phyloP scores from a whole-genome alignment of 2,888 invertebrate species.

The Zootermopsis nevadensis region DNA sequence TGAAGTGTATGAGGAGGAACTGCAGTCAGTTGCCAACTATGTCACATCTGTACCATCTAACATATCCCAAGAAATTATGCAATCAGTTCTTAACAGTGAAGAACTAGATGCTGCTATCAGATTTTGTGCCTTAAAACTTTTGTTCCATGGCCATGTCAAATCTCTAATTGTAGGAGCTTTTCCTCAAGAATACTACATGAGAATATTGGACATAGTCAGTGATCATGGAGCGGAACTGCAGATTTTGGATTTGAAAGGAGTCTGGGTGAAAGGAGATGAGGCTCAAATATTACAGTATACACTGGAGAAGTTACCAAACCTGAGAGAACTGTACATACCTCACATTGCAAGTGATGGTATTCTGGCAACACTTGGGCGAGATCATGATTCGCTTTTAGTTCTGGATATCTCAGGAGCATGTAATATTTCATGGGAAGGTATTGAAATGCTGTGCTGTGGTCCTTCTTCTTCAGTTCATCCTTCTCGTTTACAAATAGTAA shows the following conservation, averaged over 20 bases:
- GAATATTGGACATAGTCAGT: neutral
- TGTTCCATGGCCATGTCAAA: conserved; percentile 14
- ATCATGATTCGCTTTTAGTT: neutral
- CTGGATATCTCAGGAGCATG: conserved; percentile 32
- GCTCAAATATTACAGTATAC: neutral
- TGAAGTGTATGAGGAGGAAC: conserved; percentile 36
- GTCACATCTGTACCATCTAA: neutral
- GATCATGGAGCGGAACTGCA: conserved; percentile 13
- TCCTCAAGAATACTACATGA: conserved; percentile 25
- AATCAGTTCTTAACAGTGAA: conserved; percentile 16
- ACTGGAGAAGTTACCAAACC: conserved; percentile 14
- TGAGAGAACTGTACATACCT: conserved; percentile 26
- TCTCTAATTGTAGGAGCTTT: conserved; percentile 28
- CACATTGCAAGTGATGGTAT: conserved; percentile 23
- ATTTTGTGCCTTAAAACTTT: neutral
- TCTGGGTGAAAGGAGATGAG: conserved; percentile 35
- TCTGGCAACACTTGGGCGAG: neutral
- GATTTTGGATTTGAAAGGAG: conserved; percentile 33
- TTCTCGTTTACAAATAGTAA: conserved; percentile 20
- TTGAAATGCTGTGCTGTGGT: conserved; percentile 12
- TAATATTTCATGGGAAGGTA: conserved; percentile 6
- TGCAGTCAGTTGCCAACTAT: neutral
- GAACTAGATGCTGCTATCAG: conserved; percentile 33
- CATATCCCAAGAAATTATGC: conserved; percentile 22
- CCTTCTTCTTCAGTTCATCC: neutral